Conservation (phyloP, 2,797 vertebrate species). For the Ceyx erithaca region DNA sequence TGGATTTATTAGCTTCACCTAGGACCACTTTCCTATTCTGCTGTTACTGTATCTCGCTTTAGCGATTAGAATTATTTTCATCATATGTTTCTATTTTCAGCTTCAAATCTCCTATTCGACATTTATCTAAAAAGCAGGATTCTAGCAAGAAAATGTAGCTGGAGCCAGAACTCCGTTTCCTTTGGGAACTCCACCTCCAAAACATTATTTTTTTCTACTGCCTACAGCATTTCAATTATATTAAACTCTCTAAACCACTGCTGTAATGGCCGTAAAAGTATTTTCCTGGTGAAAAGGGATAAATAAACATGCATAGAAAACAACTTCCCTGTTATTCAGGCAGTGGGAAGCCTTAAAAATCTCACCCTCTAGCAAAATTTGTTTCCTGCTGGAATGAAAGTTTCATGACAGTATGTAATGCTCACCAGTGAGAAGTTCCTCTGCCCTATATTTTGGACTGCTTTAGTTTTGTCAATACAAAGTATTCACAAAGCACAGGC, state of each 20-base stretch:
- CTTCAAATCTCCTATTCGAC: conserved; percentile 50
- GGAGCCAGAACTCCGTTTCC: conserved; percentile 53
- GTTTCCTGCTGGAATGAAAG: conserved; percentile 13
- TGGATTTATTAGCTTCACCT: conserved; percentile 70
- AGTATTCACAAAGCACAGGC: not conserved
- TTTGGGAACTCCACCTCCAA: conserved; percentile 55
- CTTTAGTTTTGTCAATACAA: not conserved
- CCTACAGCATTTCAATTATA: conserved; percentile 61
- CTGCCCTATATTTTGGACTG: not conserved
- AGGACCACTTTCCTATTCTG: conserved; percentile 47
- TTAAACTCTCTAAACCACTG: conserved; percentile 56
- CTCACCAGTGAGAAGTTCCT: not conserved
- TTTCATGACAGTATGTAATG: not conserved
- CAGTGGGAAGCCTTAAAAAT: conserved; percentile 7
- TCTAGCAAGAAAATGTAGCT: conserved; percentile 52
- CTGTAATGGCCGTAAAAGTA: conserved; percentile 49
- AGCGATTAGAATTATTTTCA: conserved; percentile 66
- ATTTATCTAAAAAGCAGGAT: conserved; percentile 69
- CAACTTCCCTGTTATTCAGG: not conserved
- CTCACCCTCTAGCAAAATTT: conserved; percentile 5
- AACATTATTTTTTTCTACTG: not conserved
- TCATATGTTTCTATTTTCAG: conserved; percentile 64
- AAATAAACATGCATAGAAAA: conserved; percentile 56
- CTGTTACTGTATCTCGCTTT: conserved; percentile 65
- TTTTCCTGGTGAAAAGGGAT: conserved; percentile 50